Conservation (phyloP, 2,888 invertebrate genomes). For the Pharmacophagus antenor region DNA sequence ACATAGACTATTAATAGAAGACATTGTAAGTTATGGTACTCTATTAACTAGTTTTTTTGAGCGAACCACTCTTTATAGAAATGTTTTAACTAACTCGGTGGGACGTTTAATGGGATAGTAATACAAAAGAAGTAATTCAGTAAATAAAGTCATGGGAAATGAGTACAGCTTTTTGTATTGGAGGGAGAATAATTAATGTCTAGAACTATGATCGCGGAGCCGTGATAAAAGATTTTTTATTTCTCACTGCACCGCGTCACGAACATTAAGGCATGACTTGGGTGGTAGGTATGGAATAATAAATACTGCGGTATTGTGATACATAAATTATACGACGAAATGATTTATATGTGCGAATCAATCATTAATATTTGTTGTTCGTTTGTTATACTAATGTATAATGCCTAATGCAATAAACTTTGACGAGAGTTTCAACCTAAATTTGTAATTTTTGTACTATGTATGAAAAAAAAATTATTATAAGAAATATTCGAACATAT, state of each 20-base stretch:
- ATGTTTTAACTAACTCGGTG: constrained; percentile 24
- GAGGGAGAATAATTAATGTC: constrained; percentile 52
- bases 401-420: neutral
- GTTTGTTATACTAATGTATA: neutral
- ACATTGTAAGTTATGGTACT: neutral
- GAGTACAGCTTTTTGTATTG: constrained; percentile 62
- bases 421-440: neutral
- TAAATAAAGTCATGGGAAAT: constrained; percentile 74
- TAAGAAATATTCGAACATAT: neutral
- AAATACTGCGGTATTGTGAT: constrained; percentile 24
- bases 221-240: constrained; percentile 58
- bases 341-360: constrained; percentile 9
- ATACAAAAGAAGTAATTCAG: constrained; percentile 41
- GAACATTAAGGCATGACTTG: constrained; percentile 20
- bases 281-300: constrained; percentile 15
- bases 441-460: too few relatives aligned
- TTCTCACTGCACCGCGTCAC: constrained; percentile 48
- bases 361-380: constrained; percentile 1
- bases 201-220: constrained; percentile 55
- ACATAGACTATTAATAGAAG: neutral
- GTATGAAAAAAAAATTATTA: too few relatives aligned
- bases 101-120: constrained; percentile 33
- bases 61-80: constrained; percentile 9
- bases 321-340: constrained; percentile 22
- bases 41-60: neutral